These are phyloP conservation scores for Galago senegalensis DNA, from an alignment of 2,797 vertebrate genomes.

Conservation along the genomic window DNA sequence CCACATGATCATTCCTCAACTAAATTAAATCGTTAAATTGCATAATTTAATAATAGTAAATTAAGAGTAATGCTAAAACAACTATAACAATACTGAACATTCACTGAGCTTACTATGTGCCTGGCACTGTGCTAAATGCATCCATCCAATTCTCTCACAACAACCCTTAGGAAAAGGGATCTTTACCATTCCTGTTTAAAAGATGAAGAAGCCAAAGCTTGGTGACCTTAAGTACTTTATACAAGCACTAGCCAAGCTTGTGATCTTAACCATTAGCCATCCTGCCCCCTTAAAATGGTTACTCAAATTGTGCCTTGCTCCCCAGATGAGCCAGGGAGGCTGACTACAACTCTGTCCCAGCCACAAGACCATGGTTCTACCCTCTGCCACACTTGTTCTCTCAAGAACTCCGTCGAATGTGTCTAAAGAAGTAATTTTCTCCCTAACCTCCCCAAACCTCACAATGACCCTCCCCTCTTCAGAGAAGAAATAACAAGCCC, in stretches of 20 bases:
- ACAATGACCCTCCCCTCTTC: background rate
- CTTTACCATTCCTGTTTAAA: background rate
- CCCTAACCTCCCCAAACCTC: background rate
- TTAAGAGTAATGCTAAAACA: background rate
- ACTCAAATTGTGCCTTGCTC: background rate
- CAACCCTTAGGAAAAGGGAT: background rate
- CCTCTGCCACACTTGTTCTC: background rate
- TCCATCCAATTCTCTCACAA: background rate
- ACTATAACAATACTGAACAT: background rate
- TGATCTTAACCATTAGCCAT: background rate
- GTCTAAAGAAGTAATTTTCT: background rate
- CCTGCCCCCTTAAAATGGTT: background rate
- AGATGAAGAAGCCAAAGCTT: background rate
- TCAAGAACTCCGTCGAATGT: background rate
- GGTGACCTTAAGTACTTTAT: background rate
- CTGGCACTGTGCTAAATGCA: background rate
- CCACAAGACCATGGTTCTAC: background rate
- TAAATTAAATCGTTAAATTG: slow-evolving; percentile 31
- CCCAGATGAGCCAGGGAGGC: background rate
- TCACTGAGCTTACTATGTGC: background rate
- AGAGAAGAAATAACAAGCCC: background rate
- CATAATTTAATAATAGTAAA: slow-evolving; percentile 24
- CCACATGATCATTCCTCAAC: background rate
- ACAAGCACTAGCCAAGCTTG: background rate
- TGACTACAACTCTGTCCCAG: background rate